Evolutionary conservation across 2,113 vertebrate genomes (phyloP).

Genomic region (Petaurus breviceps): DNA sequence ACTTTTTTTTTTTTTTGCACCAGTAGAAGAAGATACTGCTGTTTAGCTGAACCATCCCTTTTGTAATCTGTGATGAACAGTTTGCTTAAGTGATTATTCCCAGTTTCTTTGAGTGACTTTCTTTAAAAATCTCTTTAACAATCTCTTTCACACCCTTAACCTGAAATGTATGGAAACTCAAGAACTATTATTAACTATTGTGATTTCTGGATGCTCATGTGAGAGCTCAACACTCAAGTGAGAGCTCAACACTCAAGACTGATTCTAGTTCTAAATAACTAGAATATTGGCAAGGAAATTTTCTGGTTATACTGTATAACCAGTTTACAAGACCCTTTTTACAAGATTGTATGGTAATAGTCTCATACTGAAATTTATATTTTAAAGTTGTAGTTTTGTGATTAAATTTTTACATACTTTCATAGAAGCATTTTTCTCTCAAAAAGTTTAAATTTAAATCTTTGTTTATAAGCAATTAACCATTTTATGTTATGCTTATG

Average conservation of each 20-base stretch:
- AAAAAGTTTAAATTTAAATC: background rate
- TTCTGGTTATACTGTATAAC: background rate
- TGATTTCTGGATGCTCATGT: background rate
- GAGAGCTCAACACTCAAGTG: background rate
- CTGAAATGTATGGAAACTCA: background rate
- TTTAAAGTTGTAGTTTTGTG: background rate
- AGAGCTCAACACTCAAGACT: background rate
- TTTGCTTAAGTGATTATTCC: background rate
- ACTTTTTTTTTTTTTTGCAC: constrained; percentile 12
- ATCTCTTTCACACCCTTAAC: background rate
- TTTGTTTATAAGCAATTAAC: background rate
- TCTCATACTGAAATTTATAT: background rate
- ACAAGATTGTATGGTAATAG: background rate
- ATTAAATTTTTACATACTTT: background rate
- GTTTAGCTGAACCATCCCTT: background rate
- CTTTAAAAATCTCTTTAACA: background rate
- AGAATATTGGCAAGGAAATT: background rate
- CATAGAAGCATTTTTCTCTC: background rate
- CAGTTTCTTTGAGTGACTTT: background rate
- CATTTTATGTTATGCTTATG: constrained; percentile 16
- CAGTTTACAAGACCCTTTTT: background rate
- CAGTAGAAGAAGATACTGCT: background rate
- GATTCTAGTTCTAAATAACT: background rate
- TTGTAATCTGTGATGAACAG: background rate
- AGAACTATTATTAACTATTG: background rate